These are phyloP conservation scores for Pachypsylla venusta DNA, from an alignment of 1,140 invertebrate species.

Conservation along the genomic window DNA sequence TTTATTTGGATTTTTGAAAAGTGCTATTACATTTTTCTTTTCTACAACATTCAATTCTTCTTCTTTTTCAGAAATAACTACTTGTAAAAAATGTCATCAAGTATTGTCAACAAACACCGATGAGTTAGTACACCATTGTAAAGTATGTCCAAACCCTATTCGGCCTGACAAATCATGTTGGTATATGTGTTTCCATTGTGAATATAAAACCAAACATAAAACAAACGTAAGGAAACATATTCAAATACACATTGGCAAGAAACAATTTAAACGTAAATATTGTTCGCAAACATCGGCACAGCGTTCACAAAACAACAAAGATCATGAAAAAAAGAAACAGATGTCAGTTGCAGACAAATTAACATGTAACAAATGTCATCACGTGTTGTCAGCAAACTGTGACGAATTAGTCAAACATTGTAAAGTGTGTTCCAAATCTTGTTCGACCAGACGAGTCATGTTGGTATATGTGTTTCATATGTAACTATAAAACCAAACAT, in stretches of 20 bases:
- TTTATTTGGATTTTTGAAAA: no score
- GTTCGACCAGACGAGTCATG: background rate
- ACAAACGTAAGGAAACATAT: background rate
- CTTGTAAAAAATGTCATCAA: background rate
- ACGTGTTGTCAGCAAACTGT: no score
- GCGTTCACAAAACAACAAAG: no score
- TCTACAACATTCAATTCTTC: no score
- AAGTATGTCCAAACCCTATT: background rate
- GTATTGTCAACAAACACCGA: background rate
- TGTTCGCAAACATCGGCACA: no score
- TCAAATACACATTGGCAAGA: background rate
- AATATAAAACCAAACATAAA: background rate
- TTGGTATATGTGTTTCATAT: constrained; percentile 36
- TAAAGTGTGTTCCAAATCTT: background rate
- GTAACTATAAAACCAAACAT: constrained; percentile 55
- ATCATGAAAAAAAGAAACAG: no score
- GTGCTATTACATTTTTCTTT: no score
- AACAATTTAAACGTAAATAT: background rate
- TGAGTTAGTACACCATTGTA: background rate
- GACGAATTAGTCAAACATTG: background rate
- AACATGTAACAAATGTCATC: no score
- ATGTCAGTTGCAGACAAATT: no score
- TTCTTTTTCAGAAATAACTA: background rate
- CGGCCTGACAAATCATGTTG: background rate
- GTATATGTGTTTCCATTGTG: background rate